Conservation (phyloP, 2,797 vertebrate species). For the Chelmon rostratus region DNA sequence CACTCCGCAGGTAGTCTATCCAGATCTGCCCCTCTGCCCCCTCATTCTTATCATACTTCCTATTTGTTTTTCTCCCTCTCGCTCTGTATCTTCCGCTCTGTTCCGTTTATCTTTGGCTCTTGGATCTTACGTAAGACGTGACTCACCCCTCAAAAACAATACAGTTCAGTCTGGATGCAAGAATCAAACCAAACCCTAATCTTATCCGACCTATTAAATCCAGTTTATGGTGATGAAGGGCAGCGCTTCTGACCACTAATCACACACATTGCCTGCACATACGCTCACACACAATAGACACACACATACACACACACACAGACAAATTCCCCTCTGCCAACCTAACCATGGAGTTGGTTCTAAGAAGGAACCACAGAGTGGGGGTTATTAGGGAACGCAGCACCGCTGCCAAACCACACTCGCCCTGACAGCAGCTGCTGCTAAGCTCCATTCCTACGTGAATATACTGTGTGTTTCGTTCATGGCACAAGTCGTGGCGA, state of each 20-base stretch:
- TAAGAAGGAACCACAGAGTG: slow-evolving; percentile 59
- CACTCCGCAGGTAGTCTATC: slow-evolving; percentile 42
- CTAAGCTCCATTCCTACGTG: slow-evolving; percentile 53
- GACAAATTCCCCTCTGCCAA: slow-evolving; percentile 46
- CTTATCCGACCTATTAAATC: slow-evolving; percentile 53
- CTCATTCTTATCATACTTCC: slow-evolving; percentile 28
- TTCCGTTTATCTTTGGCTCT: slow-evolving; percentile 15
- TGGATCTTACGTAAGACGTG: slow-evolving; percentile 42
- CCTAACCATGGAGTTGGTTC: slow-evolving; percentile 61
- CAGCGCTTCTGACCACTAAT: slow-evolving; percentile 37
- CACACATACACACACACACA: slow-evolving; percentile 25
- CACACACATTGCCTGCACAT: slow-evolving; percentile 23
- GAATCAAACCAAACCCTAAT: slow-evolving; percentile 45
- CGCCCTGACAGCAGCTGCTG: slow-evolving; percentile 69
- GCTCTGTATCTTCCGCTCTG: not conserved
- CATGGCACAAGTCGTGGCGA: slow-evolving; percentile 31
- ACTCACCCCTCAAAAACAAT: slow-evolving; percentile 44
- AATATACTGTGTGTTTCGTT: slow-evolving; percentile 52
- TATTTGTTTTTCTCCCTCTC: slow-evolving; percentile 15
- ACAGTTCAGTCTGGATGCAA: slow-evolving; percentile 28
- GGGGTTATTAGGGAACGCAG: slow-evolving; percentile 66
- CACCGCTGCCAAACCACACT: slow-evolving; percentile 70
- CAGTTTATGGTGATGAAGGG: slow-evolving; percentile 39
- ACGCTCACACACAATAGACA: not conserved
- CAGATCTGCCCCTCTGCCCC: slow-evolving; percentile 4